Conservation (phyloP, 2,888 invertebrate genomes). For the Drosophila subsilvestris region DNA sequence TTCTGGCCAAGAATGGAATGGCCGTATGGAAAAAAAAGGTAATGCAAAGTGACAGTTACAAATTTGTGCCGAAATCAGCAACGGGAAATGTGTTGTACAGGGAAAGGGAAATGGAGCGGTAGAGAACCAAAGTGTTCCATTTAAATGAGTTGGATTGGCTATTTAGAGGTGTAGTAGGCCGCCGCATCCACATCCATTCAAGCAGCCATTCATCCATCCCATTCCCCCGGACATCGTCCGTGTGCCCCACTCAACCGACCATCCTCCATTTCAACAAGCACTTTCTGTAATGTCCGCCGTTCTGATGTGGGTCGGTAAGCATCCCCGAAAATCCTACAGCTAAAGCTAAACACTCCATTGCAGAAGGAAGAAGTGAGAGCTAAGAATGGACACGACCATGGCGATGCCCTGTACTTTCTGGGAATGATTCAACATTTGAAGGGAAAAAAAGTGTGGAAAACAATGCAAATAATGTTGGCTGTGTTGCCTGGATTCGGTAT, state of each 20-base stretch:
- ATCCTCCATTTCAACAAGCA: constrained; percentile 9
- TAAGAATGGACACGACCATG: too few relatives aligned
- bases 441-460: too few relatives aligned
- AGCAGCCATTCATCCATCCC: constrained; percentile 4
- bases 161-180: constrained; percentile 51
- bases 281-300: constrained; percentile 27
- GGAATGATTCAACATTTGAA: neutral
- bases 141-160: constrained; percentile 61
- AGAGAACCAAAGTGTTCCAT: constrained; percentile 38
- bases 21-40: constrained; percentile 41
- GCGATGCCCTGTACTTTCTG: neutral
- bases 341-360: constrained; percentile 52
- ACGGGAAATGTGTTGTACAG: constrained; percentile 24
- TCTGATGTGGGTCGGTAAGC: constrained; percentile 16
- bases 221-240: neutral
- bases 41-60: constrained; percentile 76
- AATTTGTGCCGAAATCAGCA: constrained; percentile 71
- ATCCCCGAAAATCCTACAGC: constrained; percentile 18
- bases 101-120: neutral
- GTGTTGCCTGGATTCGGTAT: too few relatives aligned
- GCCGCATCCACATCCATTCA: constrained; percentile 39
- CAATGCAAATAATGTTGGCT: too few relatives aligned
- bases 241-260: neutral
- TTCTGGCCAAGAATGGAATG: constrained; percentile 15
- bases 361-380: constrained; percentile 14